These are phyloP conservation scores for Papilio elwesi DNA, from an alignment of 2,888 invertebrate genomes.

Conservation along the genomic window DNA sequence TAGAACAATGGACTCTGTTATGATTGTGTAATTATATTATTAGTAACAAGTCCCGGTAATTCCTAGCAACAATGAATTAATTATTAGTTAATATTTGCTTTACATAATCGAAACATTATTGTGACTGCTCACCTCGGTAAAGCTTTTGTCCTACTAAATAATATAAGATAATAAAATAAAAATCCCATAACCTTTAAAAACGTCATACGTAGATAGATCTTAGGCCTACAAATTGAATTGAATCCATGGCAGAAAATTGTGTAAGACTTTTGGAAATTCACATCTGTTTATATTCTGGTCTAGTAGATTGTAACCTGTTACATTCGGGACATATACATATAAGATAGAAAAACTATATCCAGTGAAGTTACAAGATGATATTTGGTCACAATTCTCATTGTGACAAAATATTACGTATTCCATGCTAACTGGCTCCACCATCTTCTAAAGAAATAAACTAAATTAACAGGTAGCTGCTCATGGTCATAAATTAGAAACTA, in stretches of 20 bases:
- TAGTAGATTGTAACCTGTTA: no score
- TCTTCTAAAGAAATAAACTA: neutral
- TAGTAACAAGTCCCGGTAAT: slow-evolving; percentile 53
- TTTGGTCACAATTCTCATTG: neutral
- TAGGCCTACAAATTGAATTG: no score
- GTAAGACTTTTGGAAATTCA: no score
- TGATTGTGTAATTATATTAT: slow-evolving; percentile 46
- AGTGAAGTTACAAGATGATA: no score
- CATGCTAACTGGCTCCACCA: neutral
- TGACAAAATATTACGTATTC: neutral
- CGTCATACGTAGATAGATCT: no score
- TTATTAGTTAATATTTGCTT: slow-evolving; percentile 68
- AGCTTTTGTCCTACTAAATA: slow-evolving; percentile 49
- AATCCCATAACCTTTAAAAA: no score
- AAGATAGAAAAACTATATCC: neutral
- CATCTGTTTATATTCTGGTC: no score
- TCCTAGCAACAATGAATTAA: slow-evolving; percentile 61
- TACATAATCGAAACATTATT: slow-evolving; percentile 67
- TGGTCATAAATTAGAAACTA: slow-evolving; percentile 15
- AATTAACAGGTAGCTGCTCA: neutral
- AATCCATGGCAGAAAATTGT: no score
- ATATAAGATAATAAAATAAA: neutral
- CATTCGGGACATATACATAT: no score
- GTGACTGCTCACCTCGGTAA: slow-evolving; percentile 41
- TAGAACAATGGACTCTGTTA: slow-evolving; percentile 48